These are phyloP conservation scores for Grus americana DNA, from an alignment of 2,113 vertebrate genomes.

Conservation along the genomic window DNA sequence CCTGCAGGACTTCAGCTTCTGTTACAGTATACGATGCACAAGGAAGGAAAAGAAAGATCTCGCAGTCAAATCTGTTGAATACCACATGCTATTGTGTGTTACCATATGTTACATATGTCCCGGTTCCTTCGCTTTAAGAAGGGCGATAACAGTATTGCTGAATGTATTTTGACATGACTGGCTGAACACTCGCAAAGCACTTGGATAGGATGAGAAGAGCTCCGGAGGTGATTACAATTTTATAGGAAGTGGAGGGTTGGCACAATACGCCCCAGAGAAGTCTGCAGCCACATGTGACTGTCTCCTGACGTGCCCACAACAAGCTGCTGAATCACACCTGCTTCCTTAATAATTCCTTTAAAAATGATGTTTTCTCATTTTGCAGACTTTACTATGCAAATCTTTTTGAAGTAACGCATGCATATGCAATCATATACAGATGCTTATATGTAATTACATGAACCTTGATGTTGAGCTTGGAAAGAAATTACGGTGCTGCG, in stretches of 20 bases:
- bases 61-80: not conserved
- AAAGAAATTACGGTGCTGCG: not conserved
- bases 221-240: not conserved
- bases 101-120: rapidly evolving
- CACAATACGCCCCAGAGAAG: not conserved
- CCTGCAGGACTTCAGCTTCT: not conserved
- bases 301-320: not conserved
- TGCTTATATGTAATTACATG: not conserved
- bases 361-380: not conserved
- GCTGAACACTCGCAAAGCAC: not conserved
- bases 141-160: not conserved
- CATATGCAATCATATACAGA: not conserved
- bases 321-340: constrained; percentile 50
- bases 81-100: too few species aligned
- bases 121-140: not conserved
- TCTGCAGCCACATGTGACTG: not conserved
- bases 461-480: not conserved
- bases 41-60: not conserved
- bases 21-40: rapidly evolving
- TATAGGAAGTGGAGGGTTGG: not conserved
- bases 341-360: constrained; percentile 13
- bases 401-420: not conserved
- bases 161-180: not conserved
- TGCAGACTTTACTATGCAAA: constrained; percentile 22
- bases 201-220: not conserved